Base-by-base conservation (phyloP, 2,797 vertebrate genomes). In the Crenichthys baileyi region DNA sequence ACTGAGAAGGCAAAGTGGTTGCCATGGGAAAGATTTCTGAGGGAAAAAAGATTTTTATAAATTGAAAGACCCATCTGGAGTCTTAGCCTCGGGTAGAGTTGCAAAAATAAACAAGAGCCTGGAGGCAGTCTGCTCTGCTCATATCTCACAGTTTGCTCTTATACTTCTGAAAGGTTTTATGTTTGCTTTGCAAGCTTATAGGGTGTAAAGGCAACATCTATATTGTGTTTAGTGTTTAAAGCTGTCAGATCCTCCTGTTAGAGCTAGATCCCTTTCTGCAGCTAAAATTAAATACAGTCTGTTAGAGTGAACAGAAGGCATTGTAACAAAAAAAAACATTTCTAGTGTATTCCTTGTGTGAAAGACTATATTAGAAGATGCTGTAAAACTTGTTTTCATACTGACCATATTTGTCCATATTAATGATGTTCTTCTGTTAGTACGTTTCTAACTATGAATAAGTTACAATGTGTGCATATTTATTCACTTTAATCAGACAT, bases 101-200 rank as follows among this genome's bases (percentile, higher is more conserved):
- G 82, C 85, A 88, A 82, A 93, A 94, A 91, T 91, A 92, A 93
- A 93, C 91, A 86, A 86, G 85, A 87, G 92, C 93, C 93, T 85
- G 72, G 76, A 90, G 93, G 89, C 88, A 88, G 88, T 85, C 84
- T 68, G 63, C 84, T 89, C 82, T 83, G 83, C 86, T 87, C 70
- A 75, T 75, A 58, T 87, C 81, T 78, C 68, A 72, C 84, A 83
- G 78, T 83, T 80, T 88, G 79, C 83, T 81, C 82, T 44, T 71
- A 87, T 78, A 67, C 85, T 87, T 87, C 72, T 61, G 55, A 90
- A 85, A 76, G 56, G 41, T 77, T 90, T 91, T 48, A 83, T 87
- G 82, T 91, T 86, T 85, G 63, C 65, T 84, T 74, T 83, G 65
- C 72, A 83, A 80, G 72, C 85, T 77, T 72, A 87, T 79, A 58